Conservation (phyloP, 1,140 invertebrate genomes). For the Achatina immaculata region DNA sequence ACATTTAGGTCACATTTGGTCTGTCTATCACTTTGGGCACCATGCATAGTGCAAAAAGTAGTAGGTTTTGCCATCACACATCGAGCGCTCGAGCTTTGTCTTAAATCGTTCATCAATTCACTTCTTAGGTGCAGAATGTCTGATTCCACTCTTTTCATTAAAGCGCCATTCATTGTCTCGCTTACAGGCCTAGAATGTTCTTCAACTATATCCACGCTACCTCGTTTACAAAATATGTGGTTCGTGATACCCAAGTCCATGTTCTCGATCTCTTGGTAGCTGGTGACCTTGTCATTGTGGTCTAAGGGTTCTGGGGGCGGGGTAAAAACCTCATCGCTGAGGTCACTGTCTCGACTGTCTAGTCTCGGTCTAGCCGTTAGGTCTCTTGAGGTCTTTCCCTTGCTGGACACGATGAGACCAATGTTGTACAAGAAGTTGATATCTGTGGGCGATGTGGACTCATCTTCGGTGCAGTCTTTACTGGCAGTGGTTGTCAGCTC, state of each 20-base stretch:
- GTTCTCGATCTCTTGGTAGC: too few relatives aligned
- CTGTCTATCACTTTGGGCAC: too few relatives aligned
- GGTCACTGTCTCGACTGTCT: not conserved
- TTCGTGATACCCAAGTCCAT: not conserved
- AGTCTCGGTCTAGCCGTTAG: not conserved
- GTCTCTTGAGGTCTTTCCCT: not conserved
- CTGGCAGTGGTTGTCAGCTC: too few relatives aligned
- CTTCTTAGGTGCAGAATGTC: not conserved
- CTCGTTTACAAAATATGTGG: not conserved
- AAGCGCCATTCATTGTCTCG: not conserved
- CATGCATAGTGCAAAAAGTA: too few relatives aligned
- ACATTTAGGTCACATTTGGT: too few relatives aligned
- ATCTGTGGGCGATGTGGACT: not conserved
- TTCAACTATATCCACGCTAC: not conserved
- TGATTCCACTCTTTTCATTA: not conserved
- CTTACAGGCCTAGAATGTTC: not conserved
- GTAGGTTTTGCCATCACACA: too few relatives aligned
- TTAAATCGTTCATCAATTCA: not conserved
- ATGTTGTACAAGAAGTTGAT: slow-evolving; percentile 26
- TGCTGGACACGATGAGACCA: slow-evolving; percentile 21
- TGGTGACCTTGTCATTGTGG: not conserved
- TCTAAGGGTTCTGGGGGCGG: not conserved
- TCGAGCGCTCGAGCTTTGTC: not conserved
- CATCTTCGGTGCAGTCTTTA: not conserved
- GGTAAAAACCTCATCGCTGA: not conserved